Percentiles rank a stretch among this genome's conserved stretches.
Conservation (phyloP, 2,113 vertebrate genomes). For the Corydoras maculifer region DNA sequence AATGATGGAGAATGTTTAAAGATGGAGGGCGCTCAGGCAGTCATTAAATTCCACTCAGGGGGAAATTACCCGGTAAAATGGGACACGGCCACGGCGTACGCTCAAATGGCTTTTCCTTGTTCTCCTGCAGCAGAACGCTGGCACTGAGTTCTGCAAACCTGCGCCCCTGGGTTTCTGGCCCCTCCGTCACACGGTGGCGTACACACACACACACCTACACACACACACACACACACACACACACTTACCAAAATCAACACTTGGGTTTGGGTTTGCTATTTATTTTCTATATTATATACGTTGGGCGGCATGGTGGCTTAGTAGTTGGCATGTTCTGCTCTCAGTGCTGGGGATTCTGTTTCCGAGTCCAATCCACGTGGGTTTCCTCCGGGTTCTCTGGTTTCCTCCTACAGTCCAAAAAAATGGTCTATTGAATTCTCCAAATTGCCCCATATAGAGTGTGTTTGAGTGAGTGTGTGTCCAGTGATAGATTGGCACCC, state of each 20-base stretch:
- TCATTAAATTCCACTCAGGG: constrained; percentile 45
- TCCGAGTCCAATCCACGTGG: too few species aligned
- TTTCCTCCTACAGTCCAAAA: too few species aligned
- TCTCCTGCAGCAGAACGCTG: constrained; percentile 43
- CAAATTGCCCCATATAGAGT: too few species aligned
- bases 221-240: neutral
- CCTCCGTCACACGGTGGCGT: neutral
- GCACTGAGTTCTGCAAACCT: constrained; percentile 25
- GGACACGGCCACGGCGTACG: constrained; percentile 40
- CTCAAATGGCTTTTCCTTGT: constrained; percentile 53
- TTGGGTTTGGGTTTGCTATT: neutral
- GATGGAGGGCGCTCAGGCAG: constrained; percentile 48
- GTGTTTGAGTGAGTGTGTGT: too few species aligned
- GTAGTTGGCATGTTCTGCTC: too few species aligned
- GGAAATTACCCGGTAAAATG: constrained; percentile 49
- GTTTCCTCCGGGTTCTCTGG: too few species aligned
- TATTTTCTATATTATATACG: too few species aligned
- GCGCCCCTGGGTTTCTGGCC: constrained; percentile 5
- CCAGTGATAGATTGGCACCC: too few species aligned
- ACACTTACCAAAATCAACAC: neutral
- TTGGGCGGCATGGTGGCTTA: too few species aligned
- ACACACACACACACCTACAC: neutral
- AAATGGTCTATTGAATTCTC: too few species aligned
- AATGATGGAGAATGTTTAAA: constrained; percentile 47
- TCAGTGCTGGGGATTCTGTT: too few species aligned